These are phyloP conservation scores for Hycleus cichorii DNA, from an alignment of 1,140 invertebrate species.

Conservation along the genomic window DNA sequence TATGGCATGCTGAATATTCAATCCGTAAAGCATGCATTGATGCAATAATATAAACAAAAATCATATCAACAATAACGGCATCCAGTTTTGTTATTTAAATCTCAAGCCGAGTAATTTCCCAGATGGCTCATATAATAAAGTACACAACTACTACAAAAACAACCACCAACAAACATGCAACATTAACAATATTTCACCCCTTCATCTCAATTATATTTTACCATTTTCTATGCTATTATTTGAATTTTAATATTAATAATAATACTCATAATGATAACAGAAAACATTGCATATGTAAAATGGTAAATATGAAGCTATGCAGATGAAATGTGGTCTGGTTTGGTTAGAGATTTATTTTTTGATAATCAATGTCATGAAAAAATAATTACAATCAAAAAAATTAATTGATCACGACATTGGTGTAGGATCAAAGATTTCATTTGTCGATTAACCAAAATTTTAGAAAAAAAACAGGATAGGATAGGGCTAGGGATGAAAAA, in stretches of 20 bases:
- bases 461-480: background rate
- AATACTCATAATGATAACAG: too few relatives aligned
- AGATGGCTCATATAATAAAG: background rate
- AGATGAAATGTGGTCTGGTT: constrained; percentile 36
- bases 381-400: too few relatives aligned
- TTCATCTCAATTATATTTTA: background rate
- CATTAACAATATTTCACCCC: constrained; percentile 1
- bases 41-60: too few relatives aligned
- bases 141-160: background rate
- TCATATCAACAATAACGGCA: too few relatives aligned
- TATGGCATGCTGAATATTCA: too few relatives aligned
- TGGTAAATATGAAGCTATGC: constrained; percentile 36
- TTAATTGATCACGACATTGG: too few relatives aligned
- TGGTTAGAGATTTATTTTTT: constrained; percentile 22
- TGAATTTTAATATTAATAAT: too few relatives aligned
- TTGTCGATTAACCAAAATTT: background rate
- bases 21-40: too few relatives aligned
- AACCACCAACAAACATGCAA: background rate
- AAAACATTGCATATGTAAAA: background rate
- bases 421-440: too few relatives aligned
- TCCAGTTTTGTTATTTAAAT: too few relatives aligned
- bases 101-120: background rate
- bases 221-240: background rate
- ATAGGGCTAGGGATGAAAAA: background rate
- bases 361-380: constrained; percentile 12